Conservation (phyloP, 2,113 vertebrate genomes). For the Ginglymostoma cirratum region DNA sequence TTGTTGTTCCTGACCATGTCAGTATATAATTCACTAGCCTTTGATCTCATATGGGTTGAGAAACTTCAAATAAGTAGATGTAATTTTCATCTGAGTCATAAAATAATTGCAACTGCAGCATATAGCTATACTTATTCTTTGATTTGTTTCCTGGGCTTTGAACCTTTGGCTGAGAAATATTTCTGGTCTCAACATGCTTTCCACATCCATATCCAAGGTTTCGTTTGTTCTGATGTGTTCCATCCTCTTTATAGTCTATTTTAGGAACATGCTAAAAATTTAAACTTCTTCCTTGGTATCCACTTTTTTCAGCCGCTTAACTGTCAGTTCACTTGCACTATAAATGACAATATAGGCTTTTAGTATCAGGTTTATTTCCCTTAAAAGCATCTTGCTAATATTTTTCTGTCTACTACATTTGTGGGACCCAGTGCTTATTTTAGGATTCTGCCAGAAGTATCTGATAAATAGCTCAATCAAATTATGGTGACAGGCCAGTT, state of each 20-base stretch:
- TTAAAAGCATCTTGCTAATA: background rate
- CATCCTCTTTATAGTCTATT: background rate
- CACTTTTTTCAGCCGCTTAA: background rate
- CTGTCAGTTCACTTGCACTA: background rate
- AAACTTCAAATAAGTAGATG: background rate
- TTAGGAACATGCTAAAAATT: background rate
- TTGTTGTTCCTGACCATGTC: background rate
- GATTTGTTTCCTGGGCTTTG: constrained; percentile 12
- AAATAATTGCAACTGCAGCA: background rate
- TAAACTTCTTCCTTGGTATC: background rate
- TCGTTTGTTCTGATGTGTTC: background rate
- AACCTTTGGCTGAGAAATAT: background rate
- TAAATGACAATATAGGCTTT: background rate
- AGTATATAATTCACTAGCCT: background rate
- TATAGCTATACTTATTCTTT: background rate
- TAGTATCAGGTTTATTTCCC: background rate
- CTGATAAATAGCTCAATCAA: background rate
- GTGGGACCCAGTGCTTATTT: background rate
- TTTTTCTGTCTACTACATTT: background rate
- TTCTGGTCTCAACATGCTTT: background rate
- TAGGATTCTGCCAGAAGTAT: no score
- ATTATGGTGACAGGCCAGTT: background rate
- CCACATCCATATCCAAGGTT: background rate
- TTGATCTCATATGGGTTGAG: background rate
- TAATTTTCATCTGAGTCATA: background rate